Conservation (phyloP, 2,888 invertebrate genomes). For the Automeris io region DNA sequence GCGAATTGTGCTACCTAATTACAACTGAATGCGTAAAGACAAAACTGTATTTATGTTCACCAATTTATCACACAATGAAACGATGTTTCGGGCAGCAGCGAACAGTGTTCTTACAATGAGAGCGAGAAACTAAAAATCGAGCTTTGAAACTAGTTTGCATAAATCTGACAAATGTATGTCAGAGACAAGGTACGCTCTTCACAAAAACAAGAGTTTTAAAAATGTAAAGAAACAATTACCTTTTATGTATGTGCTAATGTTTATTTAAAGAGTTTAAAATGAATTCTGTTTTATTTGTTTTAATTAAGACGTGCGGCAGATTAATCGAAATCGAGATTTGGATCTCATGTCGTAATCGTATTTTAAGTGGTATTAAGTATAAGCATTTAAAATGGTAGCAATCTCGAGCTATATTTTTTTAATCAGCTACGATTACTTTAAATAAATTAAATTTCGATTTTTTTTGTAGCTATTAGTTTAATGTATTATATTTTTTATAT, state of each 20-base stretch:
- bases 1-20: conserved; percentile 76
- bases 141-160: conserved; percentile 61
- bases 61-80: conserved; percentile 70
- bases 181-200: conserved; percentile 47
- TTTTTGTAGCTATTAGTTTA: no score
- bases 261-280: conserved; percentile 2
- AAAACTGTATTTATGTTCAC: conserved; percentile 73
- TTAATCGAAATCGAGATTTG: conserved; percentile 4
- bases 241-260: conserved; percentile 37
- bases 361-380: conserved; percentile 2
- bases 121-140: conserved; percentile 54
- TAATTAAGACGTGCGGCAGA: conserved; percentile 1
- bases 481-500: no score
- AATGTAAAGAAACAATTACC: conserved; percentile 65
- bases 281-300: background rate
- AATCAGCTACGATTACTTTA: no score
- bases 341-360: background rate
- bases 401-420: no score
- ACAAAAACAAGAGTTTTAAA: conserved; percentile 49
- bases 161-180: conserved; percentile 53
- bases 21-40: conserved; percentile 64
- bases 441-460: no score
- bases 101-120: conserved; percentile 45
- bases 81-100: conserved; percentile 58
- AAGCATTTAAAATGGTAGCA: no score